Percentiles rank a stretch among this genome's conserved stretches.
Evolutionary conservation across 2,888 invertebrate genomes (phyloP).

Genomic region (Eupithecia vulgata): DNA sequence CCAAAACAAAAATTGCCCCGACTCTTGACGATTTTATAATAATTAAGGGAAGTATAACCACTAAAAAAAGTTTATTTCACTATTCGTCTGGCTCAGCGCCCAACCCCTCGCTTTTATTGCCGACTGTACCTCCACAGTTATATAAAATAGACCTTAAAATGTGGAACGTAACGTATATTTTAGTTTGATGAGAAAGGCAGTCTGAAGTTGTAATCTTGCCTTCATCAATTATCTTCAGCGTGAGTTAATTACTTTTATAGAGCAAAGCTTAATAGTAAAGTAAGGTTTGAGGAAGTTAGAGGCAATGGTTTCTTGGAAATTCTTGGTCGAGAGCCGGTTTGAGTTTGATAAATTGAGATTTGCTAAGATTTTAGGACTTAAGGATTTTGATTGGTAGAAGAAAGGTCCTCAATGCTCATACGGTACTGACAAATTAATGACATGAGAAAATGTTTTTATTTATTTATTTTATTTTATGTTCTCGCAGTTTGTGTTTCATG

Average conservation of each 20-base stretch:
- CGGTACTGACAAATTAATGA: no score
- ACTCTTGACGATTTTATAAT: conserved; percentile 82
- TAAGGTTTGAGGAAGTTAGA: conserved; percentile 51
- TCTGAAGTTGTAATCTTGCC: conserved; percentile 77
- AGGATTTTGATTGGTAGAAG: background rate
- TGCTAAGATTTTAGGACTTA: background rate
- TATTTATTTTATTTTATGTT: no score
- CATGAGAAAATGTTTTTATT: no score
- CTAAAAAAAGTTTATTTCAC: conserved; percentile 68
- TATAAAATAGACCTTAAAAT: conserved; percentile 42
- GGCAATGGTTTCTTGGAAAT: conserved; percentile 59
- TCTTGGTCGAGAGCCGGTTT: conserved; percentile 38
- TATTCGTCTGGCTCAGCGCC: conserved; percentile 71
- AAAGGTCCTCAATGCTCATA: background rate
- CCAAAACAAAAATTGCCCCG: conserved; percentile 67
- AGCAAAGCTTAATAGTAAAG: conserved; percentile 61
- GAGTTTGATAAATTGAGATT: conserved; percentile 17
- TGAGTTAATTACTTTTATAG: conserved; percentile 84
- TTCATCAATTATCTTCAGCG: conserved; percentile 83
- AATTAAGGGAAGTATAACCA: conserved; percentile 67
- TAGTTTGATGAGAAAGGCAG: conserved; percentile 33
- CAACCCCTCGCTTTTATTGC: conserved; percentile 72
- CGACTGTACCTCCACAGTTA: conserved; percentile 42
- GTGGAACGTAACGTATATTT: conserved; percentile 44
- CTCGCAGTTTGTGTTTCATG: no score